Percentiles rank a stretch among this genome's conserved stretches.
These are phyloP conservation scores for Platycercus adscitus DNA, from an alignment of 2,113 vertebrate species.

Conservation along the genomic window DNA sequence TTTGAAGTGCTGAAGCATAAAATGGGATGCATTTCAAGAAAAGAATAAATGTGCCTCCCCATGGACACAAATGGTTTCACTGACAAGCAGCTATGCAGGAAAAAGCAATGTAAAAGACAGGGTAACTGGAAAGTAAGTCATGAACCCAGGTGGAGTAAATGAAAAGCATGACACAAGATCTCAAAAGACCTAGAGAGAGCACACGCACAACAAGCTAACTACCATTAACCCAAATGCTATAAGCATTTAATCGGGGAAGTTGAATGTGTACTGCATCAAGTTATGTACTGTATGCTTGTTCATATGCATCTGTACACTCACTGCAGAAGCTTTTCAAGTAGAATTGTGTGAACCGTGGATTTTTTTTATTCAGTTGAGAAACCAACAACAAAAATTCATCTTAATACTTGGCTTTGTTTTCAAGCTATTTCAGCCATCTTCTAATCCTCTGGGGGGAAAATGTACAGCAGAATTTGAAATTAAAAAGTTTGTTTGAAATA, in stretches of 20 bases:
- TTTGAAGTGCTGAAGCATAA: neutral
- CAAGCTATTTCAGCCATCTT: constrained; percentile 23
- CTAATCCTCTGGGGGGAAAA: neutral
- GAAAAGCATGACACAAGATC: constrained; percentile 20
- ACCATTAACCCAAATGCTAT: neutral
- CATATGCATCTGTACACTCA: neutral
- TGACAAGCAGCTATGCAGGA: neutral
- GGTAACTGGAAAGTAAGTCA: neutral
- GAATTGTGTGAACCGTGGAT: neutral
- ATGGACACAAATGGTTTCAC: neutral
- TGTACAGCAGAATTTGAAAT: constrained; percentile 26
- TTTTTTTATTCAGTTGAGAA: neutral
- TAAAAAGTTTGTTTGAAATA: constrained; percentile 36
- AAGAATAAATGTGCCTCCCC: neutral
- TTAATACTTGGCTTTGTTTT: constrained; percentile 50
- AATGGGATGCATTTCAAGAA: neutral
- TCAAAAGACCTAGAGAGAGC: neutral
- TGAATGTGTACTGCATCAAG: neutral
- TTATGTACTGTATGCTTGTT: neutral
- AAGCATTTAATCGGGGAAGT: neutral
- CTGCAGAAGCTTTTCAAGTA: neutral
- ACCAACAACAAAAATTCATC: neutral
- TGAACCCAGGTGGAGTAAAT: constrained; percentile 2
- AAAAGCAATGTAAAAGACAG: neutral
- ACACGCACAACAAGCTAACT: neutral